phyloP scores from a whole-genome alignment of 2,797 vertebrate genomes.

The Lepilemur septentrionalis region DNA sequence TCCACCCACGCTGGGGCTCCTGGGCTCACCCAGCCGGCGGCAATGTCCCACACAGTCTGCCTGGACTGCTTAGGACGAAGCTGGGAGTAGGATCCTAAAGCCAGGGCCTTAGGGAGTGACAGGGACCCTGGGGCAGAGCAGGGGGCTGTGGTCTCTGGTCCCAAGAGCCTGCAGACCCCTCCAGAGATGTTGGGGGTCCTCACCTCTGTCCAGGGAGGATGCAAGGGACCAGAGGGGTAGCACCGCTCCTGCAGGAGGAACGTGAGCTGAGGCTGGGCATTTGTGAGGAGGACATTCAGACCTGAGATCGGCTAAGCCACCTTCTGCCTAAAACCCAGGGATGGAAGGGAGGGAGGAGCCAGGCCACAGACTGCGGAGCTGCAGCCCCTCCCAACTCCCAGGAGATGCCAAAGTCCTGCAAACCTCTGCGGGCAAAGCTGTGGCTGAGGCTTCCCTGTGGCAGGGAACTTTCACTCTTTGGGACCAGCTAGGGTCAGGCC shows the following conservation, averaged over 20 bases:
- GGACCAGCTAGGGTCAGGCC: background rate
- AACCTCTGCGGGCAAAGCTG: background rate
- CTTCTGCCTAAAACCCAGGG: background rate
- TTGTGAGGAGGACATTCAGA: background rate
- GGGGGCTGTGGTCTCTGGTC: background rate
- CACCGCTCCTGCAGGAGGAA: background rate
- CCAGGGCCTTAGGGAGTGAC: background rate
- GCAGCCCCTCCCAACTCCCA: background rate
- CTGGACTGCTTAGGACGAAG: background rate
- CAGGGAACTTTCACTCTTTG: background rate
- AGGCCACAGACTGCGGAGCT: background rate
- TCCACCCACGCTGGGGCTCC: background rate
- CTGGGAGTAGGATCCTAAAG: background rate
- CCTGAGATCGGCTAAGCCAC: accelerated
- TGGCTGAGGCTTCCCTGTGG: background rate
- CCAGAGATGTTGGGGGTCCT: background rate
- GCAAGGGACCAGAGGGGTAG: background rate
- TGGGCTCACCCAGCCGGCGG: background rate
- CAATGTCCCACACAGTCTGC: background rate
- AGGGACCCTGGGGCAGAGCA: background rate
- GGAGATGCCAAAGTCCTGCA: background rate
- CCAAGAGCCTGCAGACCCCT: background rate
- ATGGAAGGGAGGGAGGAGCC: background rate
- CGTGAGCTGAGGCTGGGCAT: background rate
- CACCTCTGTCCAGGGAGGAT: background rate